Base-by-base conservation (phyloP, 2,113 vertebrate species). In the Sebastes schlegelii region DNA sequence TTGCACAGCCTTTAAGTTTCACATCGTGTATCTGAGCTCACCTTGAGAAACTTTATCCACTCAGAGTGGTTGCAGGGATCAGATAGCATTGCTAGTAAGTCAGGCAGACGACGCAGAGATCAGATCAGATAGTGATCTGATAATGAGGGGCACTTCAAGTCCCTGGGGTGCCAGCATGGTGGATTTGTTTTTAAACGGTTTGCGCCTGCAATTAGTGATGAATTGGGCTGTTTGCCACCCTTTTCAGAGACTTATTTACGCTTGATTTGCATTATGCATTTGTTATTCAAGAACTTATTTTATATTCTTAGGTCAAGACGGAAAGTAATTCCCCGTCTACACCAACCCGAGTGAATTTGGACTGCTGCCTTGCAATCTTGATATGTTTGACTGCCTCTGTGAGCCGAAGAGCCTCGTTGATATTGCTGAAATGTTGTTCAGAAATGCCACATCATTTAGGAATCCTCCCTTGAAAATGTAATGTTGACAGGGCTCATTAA, bases 221-320 rank as follows among this genome's bases (percentile, higher is more conserved):
- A 74, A 61, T 58, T 12, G 26, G 42, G 19, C 54, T 8, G 52
- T 83, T 78, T 58, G 45, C 11, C 26, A 19, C 21, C 81, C 58
- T 43, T 64, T 65, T 43, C 60, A 66, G 49, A 1, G 4, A 4
- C 57, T 64, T 80, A 75, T 80, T 85, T 52, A 54, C 4, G 1
- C 45, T 70, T 71, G 1, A 72, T 80, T 80, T 81, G 55, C 74
- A 89, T 34, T 34, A 34, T 76, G 13, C 21, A 48, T 79, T 73
- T 62, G 16, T 78, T 17, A 40, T 7, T 71, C 11, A 16, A n/a
- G 34, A 66, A 46, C 45, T 58, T 0, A 19, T 14, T 52, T 55
- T 46, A 14, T 48, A 16, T 68, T 71, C 51, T 60, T 9, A 42
- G 54, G 26, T 8, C 6, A 66, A 63, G 26, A 26, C 34, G 43